Evolutionary conservation across 2,797 vertebrate species (phyloP).

Genomic region (Argentina silus): DNA sequence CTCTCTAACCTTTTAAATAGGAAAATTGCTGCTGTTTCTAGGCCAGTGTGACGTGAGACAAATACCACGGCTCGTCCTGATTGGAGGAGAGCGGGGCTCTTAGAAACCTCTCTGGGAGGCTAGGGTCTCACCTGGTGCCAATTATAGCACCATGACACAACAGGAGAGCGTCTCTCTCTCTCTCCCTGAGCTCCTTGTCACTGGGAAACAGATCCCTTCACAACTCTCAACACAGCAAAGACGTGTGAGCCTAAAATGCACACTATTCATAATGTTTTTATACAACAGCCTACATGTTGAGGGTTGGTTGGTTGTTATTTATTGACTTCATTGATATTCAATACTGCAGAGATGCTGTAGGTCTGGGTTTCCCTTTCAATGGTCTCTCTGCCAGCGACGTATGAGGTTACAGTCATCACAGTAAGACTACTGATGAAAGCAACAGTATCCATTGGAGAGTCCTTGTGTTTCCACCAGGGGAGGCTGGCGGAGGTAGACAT

Average conservation of each 20-base stretch:
- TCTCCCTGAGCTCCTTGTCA: background rate
- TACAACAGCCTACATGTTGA: no score
- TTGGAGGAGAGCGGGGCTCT: background rate
- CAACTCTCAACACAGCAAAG: background rate
- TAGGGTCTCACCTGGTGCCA: slow-evolving; percentile 31
- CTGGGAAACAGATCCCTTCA: background rate
- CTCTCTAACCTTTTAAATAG: background rate
- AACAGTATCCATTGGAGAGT: no score
- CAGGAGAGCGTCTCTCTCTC: slow-evolving; percentile 1
- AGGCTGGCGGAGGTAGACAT: no score
- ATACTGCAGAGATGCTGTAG: no score
- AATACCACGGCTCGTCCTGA: slow-evolving; percentile 2
- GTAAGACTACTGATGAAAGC: no score
- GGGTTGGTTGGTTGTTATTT: no score
- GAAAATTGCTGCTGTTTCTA: background rate
- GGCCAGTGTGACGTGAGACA: slow-evolving; percentile 15
- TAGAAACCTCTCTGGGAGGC: slow-evolving; percentile 20
- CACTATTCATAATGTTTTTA: no score
- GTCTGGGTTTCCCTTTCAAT: no score
- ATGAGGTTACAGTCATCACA: no score
- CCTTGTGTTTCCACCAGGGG: no score
- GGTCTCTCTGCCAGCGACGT: no score
- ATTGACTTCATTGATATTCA: no score
- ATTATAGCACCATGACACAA: slow-evolving; percentile 28
- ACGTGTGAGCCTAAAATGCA: background rate